These are phyloP conservation scores for Drosophila bocqueti DNA, from an alignment of 1,140 invertebrate species.

Conservation along the genomic window DNA sequence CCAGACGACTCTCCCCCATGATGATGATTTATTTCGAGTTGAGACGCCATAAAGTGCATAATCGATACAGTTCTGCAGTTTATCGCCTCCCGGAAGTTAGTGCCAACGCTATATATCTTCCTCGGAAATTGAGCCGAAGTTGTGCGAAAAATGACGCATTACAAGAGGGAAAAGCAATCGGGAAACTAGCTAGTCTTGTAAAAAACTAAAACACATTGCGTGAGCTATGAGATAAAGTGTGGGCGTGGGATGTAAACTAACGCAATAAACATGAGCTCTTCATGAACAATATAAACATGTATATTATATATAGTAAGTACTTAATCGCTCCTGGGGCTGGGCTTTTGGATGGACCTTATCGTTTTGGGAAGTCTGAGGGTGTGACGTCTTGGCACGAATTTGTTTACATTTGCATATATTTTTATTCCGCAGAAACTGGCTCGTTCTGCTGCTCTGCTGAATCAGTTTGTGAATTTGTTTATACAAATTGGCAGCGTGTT, in stretches of 20 bases:
- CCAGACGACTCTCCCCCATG: constrained; percentile 9
- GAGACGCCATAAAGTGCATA: constrained; percentile 32
- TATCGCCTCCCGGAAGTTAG: constrained; percentile 48
- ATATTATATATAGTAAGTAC: too few species aligned
- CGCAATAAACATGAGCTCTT: constrained; percentile 11
- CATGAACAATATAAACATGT: constrained; percentile 13
- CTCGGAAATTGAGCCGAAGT: constrained; percentile 37
- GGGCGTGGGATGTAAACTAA: constrained; percentile 20
- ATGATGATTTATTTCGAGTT: constrained; percentile 29
- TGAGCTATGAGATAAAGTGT: constrained; percentile 48
- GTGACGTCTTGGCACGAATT: constrained; percentile 29
- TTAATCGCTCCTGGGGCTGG: constrained; percentile 16
- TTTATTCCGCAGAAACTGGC: constrained; percentile 32
- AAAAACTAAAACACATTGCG: constrained; percentile 56
- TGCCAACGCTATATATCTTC: background rate
- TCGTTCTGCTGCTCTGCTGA: constrained; percentile 24
- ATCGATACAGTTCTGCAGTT: constrained; percentile 50
- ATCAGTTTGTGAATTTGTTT: constrained; percentile 44
- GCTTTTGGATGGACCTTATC: constrained; percentile 23
- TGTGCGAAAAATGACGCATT: constrained; percentile 70
- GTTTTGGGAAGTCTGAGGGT: constrained; percentile 17
- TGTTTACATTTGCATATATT: constrained; percentile 36
- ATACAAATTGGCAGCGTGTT: constrained; percentile 30
- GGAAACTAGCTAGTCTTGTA: constrained; percentile 50
- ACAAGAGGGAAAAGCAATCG: constrained; percentile 32